Percentiles rank a stretch among this genome's conserved stretches.
Evolutionary conservation across 2,888 invertebrate species (phyloP).

Genomic region (Colostygia pectinataria): DNA sequence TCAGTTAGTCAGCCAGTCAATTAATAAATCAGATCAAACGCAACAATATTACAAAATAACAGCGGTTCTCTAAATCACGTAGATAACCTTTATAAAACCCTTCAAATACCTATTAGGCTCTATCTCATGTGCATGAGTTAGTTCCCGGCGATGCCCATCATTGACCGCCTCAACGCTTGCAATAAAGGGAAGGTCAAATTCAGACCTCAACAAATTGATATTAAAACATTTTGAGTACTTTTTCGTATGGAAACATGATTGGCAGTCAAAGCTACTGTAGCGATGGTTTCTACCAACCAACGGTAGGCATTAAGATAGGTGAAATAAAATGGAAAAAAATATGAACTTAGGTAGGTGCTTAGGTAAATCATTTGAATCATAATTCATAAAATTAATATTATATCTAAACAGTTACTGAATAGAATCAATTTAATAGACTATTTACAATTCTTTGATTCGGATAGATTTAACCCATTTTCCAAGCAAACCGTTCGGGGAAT

Average conservation of each 20-base stretch:
- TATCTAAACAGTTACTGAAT: no score
- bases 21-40: no score
- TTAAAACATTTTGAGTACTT: background rate
- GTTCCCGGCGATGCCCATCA: background rate
- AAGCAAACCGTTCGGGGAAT: background rate
- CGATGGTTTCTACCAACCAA: background rate
- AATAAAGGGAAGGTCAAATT: conserved; percentile 1
- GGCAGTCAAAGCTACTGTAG: background rate
- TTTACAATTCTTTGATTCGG: no score
- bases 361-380: no score
- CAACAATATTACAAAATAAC: conserved; percentile 1
- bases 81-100: conserved; percentile 1
- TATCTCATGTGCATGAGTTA: conserved; percentile 7
- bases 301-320: no score
- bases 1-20: no score
- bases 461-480: background rate
- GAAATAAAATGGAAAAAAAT: no score
- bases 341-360: no score
- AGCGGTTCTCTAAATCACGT: background rate
- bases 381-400: no score
- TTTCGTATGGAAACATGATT: background rate
- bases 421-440: no score
- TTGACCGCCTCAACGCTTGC: background rate
- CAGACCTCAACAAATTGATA: conserved; percentile 3
- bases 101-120: conserved; percentile 2